A percentile compares a stretch with the other conserved stretches of the same genome.
Conservation (phyloP, 2,113 vertebrate species). For the Neopipo cinnamomea region DNA sequence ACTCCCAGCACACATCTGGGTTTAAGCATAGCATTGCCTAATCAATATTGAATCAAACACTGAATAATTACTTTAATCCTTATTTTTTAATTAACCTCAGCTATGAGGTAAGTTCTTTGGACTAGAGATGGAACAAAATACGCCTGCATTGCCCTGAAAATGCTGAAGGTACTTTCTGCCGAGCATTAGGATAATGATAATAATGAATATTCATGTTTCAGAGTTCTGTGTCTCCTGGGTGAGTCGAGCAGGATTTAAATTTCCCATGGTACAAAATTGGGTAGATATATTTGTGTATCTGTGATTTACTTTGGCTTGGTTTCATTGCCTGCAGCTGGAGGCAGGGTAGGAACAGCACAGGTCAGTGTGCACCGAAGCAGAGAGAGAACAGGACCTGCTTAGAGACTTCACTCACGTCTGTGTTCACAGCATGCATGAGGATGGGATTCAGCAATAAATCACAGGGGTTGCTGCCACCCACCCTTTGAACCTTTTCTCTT, state of each 20-base stretch:
- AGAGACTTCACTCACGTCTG: rapidly evolving
- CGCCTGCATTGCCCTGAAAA: neutral
- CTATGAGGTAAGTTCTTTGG: neutral
- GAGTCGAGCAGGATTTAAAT: neutral
- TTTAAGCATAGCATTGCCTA: neutral
- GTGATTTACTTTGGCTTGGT: neutral
- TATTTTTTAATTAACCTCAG: neutral
- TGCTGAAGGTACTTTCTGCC: neutral
- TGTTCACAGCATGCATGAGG: neutral
- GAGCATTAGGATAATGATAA: neutral
- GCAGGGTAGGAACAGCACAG: neutral
- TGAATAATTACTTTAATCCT: neutral
- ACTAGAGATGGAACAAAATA: neutral
- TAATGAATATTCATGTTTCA: neutral
- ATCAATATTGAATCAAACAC: neutral
- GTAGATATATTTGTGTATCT: neutral
- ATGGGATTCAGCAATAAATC: neutral
- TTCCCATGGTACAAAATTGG: neutral
- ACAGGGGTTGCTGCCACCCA: neutral
- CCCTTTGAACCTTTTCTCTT: neutral
- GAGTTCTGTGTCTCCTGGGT: neutral
- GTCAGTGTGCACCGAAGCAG: rapidly evolving
- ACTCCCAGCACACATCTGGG: neutral
- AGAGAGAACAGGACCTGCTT: neutral
- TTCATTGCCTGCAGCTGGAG: neutral